Evolutionary conservation across 1,140 invertebrate genomes (phyloP), one percentile per base, ranked within the genome.

Genomic region (Drosophila trapezifrons): DNA sequence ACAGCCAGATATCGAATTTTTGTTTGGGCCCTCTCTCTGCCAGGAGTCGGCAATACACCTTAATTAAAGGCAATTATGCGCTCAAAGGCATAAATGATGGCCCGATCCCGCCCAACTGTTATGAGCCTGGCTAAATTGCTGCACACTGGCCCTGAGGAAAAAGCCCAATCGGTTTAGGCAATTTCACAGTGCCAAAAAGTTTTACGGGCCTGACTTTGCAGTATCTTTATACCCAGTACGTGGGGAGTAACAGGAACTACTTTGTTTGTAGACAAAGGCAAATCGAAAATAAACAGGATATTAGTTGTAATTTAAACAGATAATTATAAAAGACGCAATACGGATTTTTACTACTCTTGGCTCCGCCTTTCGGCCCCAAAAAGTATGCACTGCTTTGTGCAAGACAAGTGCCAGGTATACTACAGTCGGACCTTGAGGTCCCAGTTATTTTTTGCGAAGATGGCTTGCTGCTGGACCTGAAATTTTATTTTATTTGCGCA

Each of bases 1-100:
- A 46, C 45, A 32, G 15, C 29, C 60, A 38, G 70, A 78, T 85
- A 84, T 82, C 59, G 75, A 75, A 82, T 85, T 85, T 85, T 82
- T 70, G 76, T 86, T 81, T 86, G 65, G 60, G 27, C 38, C 42
- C 43, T 47, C 57, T 25, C 38, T 45, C 76, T 38, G 59, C 55
- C 59, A 18, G 43, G 74, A 57, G 25, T 52, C 52, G 25, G 60
- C 78, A 81, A 86, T 81, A 86, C 76, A 83, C 83, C 83, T 87
- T 87, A 89, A 87, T 87, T 89, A 87, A 81, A 89, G 76, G 84
- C 84, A 89, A 83, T 87, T 87, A 87, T 87, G 84, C 57, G 84
- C 76, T 89, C 84, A 87, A 87, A 87, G 85, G 83, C 83, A 87
- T 87, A 87, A 89, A 83, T 87, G 84, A 87, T 87, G 84, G 76